A percentile compares a stretch with the other conserved stretches of the same genome.
Conservation (phyloP, 2,888 invertebrate species). For the Drosophila imparisetae region DNA sequence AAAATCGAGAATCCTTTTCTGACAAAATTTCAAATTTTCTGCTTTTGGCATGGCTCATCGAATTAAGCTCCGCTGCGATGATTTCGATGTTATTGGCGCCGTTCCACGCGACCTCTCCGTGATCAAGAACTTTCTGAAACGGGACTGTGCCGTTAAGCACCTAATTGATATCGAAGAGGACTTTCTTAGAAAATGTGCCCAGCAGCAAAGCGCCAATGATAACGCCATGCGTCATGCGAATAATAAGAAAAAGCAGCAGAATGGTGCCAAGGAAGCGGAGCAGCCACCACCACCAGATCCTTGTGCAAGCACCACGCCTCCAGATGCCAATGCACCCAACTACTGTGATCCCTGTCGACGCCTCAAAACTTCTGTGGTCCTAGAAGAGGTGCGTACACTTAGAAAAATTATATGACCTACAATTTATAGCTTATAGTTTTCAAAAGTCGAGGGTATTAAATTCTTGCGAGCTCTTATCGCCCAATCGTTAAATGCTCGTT, state of each 20-base stretch:
- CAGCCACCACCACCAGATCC: constrained; percentile 29
- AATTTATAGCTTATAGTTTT: not conserved
- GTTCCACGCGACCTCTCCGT: constrained; percentile 70
- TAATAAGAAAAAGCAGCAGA: not conserved
- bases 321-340: constrained; percentile 12
- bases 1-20: constrained; percentile 7
- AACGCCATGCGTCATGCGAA: constrained; percentile 1
- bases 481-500: no score
- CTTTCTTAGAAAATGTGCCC: constrained; percentile 46
- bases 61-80: constrained; percentile 59
- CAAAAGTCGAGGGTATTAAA: not conserved
- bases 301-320: constrained; percentile 46
- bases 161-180: constrained; percentile 70
- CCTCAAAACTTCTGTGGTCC: constrained; percentile 55
- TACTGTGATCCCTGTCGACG: constrained; percentile 63
- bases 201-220: constrained; percentile 18
- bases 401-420: not conserved
- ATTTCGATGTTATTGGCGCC: constrained; percentile 69
- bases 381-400: constrained; percentile 60
- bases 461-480: not conserved
- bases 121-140: constrained; percentile 67
- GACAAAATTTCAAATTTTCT: constrained; percentile 48
- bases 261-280: not conserved
- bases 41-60: constrained; percentile 60
- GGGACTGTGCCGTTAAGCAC: constrained; percentile 67